Percentiles rank a stretch among this genome's conserved stretches.
These are phyloP conservation scores for Notolepis coatsorum DNA, from an alignment of 2,797 vertebrate species.

Conservation along the genomic window DNA sequence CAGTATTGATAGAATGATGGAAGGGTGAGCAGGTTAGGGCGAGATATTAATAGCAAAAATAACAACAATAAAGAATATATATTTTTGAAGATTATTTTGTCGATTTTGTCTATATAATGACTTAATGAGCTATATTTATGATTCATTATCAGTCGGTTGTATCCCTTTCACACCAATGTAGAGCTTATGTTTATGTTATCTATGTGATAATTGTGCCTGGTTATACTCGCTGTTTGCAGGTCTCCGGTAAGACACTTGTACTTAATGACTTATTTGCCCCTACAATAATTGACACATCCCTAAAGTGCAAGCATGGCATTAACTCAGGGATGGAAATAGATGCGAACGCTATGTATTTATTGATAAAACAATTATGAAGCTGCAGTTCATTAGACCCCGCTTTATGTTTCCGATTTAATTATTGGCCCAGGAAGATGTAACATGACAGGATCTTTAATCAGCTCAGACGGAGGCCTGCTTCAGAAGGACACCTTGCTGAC, in stretches of 20 bases:
- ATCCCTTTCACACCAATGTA: background rate
- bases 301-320: conserved; percentile 67
- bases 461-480: conserved; percentile 69
- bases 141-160: background rate
- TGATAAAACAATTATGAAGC: conserved; percentile 80
- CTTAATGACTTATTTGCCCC: conserved; percentile 59
- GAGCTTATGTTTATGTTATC: conserved; percentile 16
- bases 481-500: conserved; percentile 79
- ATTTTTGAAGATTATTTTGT: too few species aligned
- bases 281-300: conserved; percentile 55
- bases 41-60: too few species aligned
- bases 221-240: conserved; percentile 16
- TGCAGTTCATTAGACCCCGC: conserved; percentile 79
- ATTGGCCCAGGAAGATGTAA: conserved; percentile 78
- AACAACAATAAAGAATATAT: too few species aligned
- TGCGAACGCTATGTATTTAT: conserved; percentile 68
- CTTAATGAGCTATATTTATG: background rate
- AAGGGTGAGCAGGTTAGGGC: too few species aligned
- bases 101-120: background rate
- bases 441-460: conserved; percentile 80
- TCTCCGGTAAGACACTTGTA: conserved; percentile 37
- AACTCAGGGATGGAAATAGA: conserved; percentile 63
- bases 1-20: too few species aligned
- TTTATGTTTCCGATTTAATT: conserved; percentile 85
- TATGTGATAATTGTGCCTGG: conserved; percentile 17